These are phyloP conservation scores for Strigops habroptila DNA, from an alignment of 2,113 vertebrate genomes.

Conservation along the genomic window DNA sequence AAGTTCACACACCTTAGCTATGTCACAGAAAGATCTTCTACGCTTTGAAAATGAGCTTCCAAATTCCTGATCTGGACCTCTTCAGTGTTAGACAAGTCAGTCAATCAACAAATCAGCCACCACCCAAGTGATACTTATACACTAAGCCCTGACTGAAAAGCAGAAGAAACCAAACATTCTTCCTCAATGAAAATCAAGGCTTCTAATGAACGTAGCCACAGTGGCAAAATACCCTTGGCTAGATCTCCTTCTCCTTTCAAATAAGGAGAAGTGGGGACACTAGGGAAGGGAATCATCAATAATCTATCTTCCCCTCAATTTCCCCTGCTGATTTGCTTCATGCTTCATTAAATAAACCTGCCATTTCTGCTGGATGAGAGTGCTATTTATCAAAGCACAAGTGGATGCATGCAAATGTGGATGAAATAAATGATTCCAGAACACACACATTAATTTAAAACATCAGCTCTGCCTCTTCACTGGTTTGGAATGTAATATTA, in stretches of 20 bases:
- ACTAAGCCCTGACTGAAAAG: not conserved
- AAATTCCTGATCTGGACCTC: not conserved
- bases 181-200: not conserved
- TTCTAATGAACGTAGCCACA: not conserved
- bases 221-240: not conserved
- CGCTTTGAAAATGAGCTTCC: not conserved
- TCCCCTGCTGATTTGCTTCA: not conserved
- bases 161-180: not conserved
- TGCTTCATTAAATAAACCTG: constrained; percentile 45
- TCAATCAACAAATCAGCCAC: not conserved
- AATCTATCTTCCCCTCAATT: not conserved
- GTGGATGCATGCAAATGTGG: constrained; percentile 10
- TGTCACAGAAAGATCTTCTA: not conserved
- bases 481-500: constrained; percentile 35
- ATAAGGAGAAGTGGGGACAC: not conserved
- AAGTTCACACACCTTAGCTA: not conserved
- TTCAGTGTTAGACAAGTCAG: not conserved
- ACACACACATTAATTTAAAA: constrained; percentile 12
- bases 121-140: not conserved
- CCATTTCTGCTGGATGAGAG: not conserved
- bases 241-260: not conserved
- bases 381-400: constrained; percentile 39
- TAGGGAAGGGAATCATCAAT: not conserved
- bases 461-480: constrained; percentile 32
- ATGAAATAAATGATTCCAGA: constrained; percentile 48